Percentiles rank a stretch among this genome's conserved stretches.
Evolutionary conservation across 2,797 vertebrate species (phyloP).

Genomic region (Percopsis omiscomaycus): DNA sequence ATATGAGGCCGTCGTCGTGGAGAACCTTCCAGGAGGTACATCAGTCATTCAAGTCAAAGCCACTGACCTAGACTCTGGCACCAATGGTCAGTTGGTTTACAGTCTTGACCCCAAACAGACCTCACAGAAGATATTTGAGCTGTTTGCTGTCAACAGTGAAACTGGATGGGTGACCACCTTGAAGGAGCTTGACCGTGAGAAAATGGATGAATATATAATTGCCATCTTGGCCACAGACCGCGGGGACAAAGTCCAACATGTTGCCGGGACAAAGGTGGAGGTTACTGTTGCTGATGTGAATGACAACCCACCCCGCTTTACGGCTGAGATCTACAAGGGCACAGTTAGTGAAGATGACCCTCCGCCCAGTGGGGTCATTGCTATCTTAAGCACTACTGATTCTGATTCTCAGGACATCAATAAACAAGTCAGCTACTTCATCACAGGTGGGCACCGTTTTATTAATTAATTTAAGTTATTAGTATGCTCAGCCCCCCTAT

Average conservation of each 20-base stretch:
- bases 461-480: conserved; percentile 34
- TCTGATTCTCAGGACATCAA: conserved; percentile 90
- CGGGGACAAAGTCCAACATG: conserved; percentile 86
- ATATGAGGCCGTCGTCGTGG: conserved; percentile 88
- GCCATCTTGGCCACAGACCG: conserved; percentile 86
- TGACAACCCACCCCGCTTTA: conserved; percentile 93
- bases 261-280: conserved; percentile 82
- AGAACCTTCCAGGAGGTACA: conserved; percentile 89
- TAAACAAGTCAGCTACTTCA: conserved; percentile 90
- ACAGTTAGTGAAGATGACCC: conserved; percentile 97
- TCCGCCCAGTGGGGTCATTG: conserved; percentile 88
- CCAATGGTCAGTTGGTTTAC: conserved; percentile 89
- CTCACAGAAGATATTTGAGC: conserved; percentile 77
- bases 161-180: conserved; percentile 94
- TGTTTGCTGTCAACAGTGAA: conserved; percentile 88
- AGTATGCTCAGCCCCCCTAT: conserved; percentile 17
- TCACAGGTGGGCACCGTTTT: conserved; percentile 84
- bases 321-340: conserved; percentile 96
- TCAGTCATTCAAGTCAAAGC: conserved; percentile 92
- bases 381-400: conserved; percentile 93
- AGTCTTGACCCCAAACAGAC: conserved; percentile 86
- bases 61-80: conserved; percentile 88
- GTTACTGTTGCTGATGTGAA: conserved; percentile 93
- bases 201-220: conserved; percentile 78
- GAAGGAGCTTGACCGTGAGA: conserved; percentile 90